Evolutionary conservation across 2,888 invertebrate species (phyloP), one percentile per base, ranked within the genome.

Genomic region (Pseudococcus longispinus): DNA sequence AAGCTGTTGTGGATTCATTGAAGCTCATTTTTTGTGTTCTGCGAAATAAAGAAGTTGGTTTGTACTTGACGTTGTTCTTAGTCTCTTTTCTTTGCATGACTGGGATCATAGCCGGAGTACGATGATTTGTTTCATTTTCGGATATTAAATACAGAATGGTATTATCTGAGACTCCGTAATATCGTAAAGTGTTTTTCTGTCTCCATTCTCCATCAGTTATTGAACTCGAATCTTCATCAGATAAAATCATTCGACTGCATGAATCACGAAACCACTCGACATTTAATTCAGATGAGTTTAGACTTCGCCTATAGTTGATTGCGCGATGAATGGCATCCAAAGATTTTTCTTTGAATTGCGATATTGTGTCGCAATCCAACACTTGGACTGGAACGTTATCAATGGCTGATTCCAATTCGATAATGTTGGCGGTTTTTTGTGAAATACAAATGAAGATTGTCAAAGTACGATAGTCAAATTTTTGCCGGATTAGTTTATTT

Each of bases 191-290:
- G 91, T 99, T 99, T 88, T 98, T 93, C 91, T 97, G 96, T 91
- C 97, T 98, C 97, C 98, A 99, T 91, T 98, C 98, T 88, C 96
- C 96, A 91, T 99, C 99, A 89, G 95, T 94, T 92, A 98, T 97
- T 84, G 98, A 97, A 83, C 98, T 98, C 88, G 95, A 95, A 91
- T 99, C 99, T 92, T 99, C 97, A 91, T 99, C 99, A 90, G 97
- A 98, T 87, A 99, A 93, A 90, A 98, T 96, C 89, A 98, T 93
- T 90, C 98, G 94, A 88, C 98, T 98, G 89, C 96, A 95, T 88
- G 96, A 95, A 89, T 98, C 97, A 88, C 98, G 97, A 90, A 97
- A 95, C 98, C 98, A 98, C 93, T 98, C 98, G 90, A 99, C 93
- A 93, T 99, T 99, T 90, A 99, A 93, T 91, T 98, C 98, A 90